A percentile compares a stretch with the other conserved stretches of the same genome.
Evolutionary conservation across 1,140 invertebrate genomes (phyloP).

Genomic region (Brevipalpus yothersi): DNA sequence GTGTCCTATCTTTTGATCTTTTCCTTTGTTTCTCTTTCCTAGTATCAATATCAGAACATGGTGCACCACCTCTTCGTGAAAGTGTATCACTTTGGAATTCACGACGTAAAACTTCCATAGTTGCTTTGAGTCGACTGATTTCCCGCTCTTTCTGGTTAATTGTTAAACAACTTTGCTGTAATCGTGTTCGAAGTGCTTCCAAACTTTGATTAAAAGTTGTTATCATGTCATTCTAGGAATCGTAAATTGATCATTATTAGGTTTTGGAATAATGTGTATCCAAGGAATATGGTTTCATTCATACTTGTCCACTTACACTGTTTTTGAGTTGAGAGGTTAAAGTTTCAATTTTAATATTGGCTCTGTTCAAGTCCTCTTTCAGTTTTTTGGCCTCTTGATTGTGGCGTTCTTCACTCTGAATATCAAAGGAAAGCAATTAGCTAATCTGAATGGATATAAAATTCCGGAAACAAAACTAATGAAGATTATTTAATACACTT

Average conservation of each 20-base stretch:
- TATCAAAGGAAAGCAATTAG: neutral
- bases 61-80: neutral
- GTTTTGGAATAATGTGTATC: too few relatives aligned
- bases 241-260: too few relatives aligned
- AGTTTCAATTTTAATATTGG: conserved; percentile 80
- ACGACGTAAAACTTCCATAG: conserved; percentile 48
- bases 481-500: neutral
- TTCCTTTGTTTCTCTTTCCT: neutral
- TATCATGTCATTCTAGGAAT: conserved; percentile 53
- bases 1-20: neutral
- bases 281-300: neutral
- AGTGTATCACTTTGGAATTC: neutral
- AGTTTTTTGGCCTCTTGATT: conserved; percentile 73
- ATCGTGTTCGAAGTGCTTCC: conserved; percentile 78
- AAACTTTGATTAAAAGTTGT: conserved; percentile 88
- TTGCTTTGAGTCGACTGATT: conserved; percentile 59
- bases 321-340: conserved; percentile 79
- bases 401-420: conserved; percentile 53
- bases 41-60: neutral
- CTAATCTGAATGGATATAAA: too few relatives aligned
- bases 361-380: conserved; percentile 58
- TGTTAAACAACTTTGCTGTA: conserved; percentile 71
- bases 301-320: conserved; percentile 26
- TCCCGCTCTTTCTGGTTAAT: conserved; percentile 89
- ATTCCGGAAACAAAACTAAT: too few relatives aligned